Evolutionary conservation across 2,113 vertebrate species (phyloP), one percentile per base, ranked within the genome.

Genomic region (Castor canadensis): DNA sequence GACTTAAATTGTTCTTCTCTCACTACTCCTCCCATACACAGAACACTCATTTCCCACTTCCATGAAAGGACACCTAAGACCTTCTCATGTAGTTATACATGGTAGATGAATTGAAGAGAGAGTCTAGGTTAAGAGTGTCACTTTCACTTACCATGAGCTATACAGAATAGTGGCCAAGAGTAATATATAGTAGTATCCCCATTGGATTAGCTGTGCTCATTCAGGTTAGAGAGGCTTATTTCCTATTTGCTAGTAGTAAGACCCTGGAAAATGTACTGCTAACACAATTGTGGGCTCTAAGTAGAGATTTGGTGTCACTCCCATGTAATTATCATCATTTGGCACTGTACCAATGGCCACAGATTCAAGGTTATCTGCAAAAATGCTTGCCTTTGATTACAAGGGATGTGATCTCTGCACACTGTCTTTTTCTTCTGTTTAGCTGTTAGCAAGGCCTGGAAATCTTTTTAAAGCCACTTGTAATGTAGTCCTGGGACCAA

Each of bases 271-370:
- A 89, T 19, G 9, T 13, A 91, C 15, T 72, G 15, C 49, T 93
- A 85, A 96, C 77, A 86, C n/a, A 81, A 24, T 69, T 91, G 16
- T 91, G 60, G 7, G 3, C 16, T 73, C 38, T 96, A 85, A 83
- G 38, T 83, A 91, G 64, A 89, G 15, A 90, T 92, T 80, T 87
- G 66, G 38, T 92, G 49, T 87, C 88, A 66, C 83, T 17, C 15
- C 13, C 32, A 84, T 30, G 49, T 87, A 89, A 95, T 60, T 95
- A 84, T 2, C 85, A 35, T 26, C 56, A 92, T 87, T 93, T 95
- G 15, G 64, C 49, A 40, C 32, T 90, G 32, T 84, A 82, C 35
- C 40, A 71, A 60, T 76, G 91, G 66, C 32, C 89, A 93, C 13
- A 72, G 35, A 90, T 81, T 0, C 24, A 82, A 80, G 54, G 16